phyloP scores from a whole-genome alignment of 2,113 vertebrate species.

The Syrmaticus mikado region DNA sequence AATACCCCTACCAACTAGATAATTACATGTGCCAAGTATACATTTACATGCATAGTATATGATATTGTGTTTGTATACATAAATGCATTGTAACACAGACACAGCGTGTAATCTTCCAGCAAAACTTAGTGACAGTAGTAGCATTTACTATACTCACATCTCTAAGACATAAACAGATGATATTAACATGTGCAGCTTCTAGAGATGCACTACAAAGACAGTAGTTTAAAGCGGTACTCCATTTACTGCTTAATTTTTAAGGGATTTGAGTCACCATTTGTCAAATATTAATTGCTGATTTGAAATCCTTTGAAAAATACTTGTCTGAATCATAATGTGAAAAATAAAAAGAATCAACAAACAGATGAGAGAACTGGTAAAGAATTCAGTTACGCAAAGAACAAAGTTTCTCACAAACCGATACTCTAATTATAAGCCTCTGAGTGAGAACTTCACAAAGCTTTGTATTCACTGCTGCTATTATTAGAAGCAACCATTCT shows the following conservation, averaged over 20 bases:
- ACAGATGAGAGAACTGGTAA: slow-evolving; percentile 35
- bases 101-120: not conserved
- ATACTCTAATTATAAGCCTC: slow-evolving; percentile 61
- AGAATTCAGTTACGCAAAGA: slow-evolving; percentile 61
- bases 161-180: not conserved
- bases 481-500: slow-evolving; percentile 16
- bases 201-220: not conserved
- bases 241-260: slow-evolving; percentile 3
- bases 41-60: not conserved
- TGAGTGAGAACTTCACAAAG: slow-evolving; percentile 52
- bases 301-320: slow-evolving; percentile 16
- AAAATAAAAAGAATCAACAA: slow-evolving; percentile 39
- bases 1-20: not conserved
- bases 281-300: not conserved
- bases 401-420: slow-evolving; percentile 53
- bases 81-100: not conserved
- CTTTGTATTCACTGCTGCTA: slow-evolving; percentile 1
- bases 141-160: not conserved
- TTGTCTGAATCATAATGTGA: slow-evolving; percentile 41
- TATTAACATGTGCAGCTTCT: not conserved
- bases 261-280: slow-evolving; percentile 6
- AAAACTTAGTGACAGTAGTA: not conserved
- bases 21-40: not conserved
- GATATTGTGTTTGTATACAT: not conserved
- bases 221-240: not conserved